Base-by-base conservation (phyloP, 2,113 vertebrate genomes). In the Tachysurus vachellii region DNA sequence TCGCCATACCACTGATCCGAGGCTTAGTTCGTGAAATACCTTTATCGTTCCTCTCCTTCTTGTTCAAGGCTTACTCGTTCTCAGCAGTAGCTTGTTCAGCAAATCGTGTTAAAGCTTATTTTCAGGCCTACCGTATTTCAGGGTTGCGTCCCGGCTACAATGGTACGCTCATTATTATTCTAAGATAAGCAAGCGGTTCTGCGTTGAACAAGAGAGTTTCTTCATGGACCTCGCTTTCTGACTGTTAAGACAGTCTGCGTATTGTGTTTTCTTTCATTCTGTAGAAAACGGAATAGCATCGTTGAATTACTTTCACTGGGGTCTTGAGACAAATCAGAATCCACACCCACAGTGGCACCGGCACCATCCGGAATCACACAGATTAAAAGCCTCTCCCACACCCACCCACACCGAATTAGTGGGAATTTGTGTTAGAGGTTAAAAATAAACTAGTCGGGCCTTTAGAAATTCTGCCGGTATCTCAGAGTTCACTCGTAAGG, bases 401-500 rank as follows among this genome's bases (percentile, higher is more conserved):
- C 11, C 61, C 61, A 12, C 76, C 28, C 50, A 79, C 31, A 80
- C 81, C 75, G 88, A 91, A 93, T 92, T 91, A 84, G 89, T 84
- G 84, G 83, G 80, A 85, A 86, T 85, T 89, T 85, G 64, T 28
- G 84, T 59, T 84, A 88, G 85, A 89, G 87, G 91, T 93, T 93
- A 94, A 94, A 94, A 95, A 94, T 94, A 93, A 90, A 92, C 93
- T 61, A 66, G 92, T 94, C 91, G 93, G 92, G 93, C 92, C 93
- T 94, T 94, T 95, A 93, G 89, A 94, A 93, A 95, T 94, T 93
- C 92, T 88, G 92, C 92, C 91, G 93, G 90, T 91, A 93, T 93
- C 92, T 92, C 36, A 10, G 85, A 88, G 93, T 91, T 93, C 90
- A 92, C 92, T 93, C 89, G 88, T 93, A 95, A 97, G 97, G 97